phyloP scores from a whole-genome alignment of 2,888 invertebrate species.

The Stomorhina lunata region DNA sequence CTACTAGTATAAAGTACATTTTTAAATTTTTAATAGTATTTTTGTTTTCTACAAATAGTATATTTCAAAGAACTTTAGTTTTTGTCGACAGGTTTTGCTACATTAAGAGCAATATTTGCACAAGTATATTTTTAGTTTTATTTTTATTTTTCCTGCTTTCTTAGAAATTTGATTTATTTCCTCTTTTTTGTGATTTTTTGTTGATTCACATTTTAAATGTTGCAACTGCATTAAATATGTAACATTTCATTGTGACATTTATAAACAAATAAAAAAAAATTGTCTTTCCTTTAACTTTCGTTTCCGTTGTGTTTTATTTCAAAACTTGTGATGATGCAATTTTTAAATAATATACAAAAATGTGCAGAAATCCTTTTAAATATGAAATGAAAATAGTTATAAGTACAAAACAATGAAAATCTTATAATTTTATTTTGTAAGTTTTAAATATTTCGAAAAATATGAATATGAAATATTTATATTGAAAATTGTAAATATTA shows the following conservation, averaged over 20 bases:
- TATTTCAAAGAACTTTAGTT: not conserved
- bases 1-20: not conserved
- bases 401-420: too few relatives aligned
- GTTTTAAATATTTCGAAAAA: too few relatives aligned
- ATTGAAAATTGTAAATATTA: too few relatives aligned
- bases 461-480: too few relatives aligned
- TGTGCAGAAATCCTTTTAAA: too few relatives aligned
- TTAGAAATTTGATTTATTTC: constrained; percentile 6
- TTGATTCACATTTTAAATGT: not conserved
- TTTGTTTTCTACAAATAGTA: not conserved
- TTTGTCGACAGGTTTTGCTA: not conserved
- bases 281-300: constrained; percentile 56
- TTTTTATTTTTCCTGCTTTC: not conserved
- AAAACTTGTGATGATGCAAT: not conserved
- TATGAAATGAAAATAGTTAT: not conserved
- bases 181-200: not conserved
- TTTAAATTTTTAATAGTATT: constrained; percentile 6
- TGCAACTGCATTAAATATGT: constrained; percentile 68
- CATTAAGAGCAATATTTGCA: constrained; percentile 19
- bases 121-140: not conserved
- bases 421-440: too few relatives aligned
- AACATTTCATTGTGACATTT: constrained; percentile 73
- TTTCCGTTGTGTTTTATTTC: not conserved
- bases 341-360: not conserved
- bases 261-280: constrained; percentile 74